Conservation (phyloP, 1,140 invertebrate genomes). For the Macrobrachium rosenbergii region DNA sequence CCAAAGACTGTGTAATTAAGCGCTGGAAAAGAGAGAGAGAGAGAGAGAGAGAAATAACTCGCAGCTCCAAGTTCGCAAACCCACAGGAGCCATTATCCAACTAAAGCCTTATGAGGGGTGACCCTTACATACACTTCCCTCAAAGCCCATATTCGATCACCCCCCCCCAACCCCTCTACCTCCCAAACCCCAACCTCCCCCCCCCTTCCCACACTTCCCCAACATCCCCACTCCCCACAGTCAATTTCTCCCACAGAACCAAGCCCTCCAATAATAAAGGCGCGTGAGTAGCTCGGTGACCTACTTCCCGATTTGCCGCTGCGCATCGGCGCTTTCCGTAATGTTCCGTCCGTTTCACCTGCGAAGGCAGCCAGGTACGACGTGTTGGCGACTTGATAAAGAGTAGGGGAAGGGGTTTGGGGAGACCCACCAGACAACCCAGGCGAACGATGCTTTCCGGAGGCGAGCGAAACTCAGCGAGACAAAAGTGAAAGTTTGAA, state of each 20-base stretch:
- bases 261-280: constrained; percentile 36
- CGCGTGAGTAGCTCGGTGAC: constrained; percentile 24
- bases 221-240: too few species aligned
- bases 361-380: neutral
- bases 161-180: too few species aligned
- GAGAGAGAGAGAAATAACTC: neutral
- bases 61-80: too few species aligned
- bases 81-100: too few species aligned
- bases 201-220: neutral
- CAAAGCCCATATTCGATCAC: neutral
- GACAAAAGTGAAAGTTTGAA: constrained; percentile 51
- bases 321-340: neutral
- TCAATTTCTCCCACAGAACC: constrained; percentile 32
- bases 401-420: neutral
- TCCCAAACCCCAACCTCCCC: too few species aligned
- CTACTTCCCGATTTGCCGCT: constrained; percentile 25
- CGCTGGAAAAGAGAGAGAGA: neutral
- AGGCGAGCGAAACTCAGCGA: neutral
- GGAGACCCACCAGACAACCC: too few species aligned
- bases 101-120: too few species aligned
- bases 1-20: constrained; percentile 5
- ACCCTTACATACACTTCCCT: too few species aligned
- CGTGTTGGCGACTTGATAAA: too few species aligned
- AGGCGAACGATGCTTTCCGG: neutral
- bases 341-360: neutral